Percentiles rank a stretch among this genome's conserved stretches.
Evolutionary conservation across 2,797 vertebrate species (phyloP).

Genomic region (Peromyscus attwateri): DNA sequence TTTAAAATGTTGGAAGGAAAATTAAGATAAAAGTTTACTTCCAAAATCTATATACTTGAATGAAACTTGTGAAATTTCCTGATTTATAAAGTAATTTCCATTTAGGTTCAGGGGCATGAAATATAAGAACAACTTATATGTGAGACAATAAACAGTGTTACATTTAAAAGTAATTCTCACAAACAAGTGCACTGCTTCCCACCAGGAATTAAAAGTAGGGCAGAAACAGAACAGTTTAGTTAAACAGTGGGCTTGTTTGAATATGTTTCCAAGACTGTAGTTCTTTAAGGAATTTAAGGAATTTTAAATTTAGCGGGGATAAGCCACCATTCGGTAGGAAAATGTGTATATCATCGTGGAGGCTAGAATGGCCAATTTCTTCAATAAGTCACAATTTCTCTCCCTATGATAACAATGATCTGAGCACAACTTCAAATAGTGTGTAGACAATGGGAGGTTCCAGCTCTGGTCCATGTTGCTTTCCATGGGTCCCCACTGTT

Average conservation of each 20-base stretch:
- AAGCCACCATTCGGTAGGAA: not conserved
- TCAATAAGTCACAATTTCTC: not conserved
- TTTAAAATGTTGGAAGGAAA: constrained; percentile 14
- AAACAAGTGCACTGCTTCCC: not conserved
- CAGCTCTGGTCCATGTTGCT: no score
- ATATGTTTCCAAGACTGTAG: not conserved
- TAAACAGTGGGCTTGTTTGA: not conserved
- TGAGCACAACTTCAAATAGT: not conserved
- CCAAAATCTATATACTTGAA: not conserved
- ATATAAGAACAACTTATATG: not conserved
- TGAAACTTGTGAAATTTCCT: constrained; percentile 5
- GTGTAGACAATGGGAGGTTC: not conserved
- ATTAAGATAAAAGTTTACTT: constrained; percentile 18
- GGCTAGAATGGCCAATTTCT: not conserved
- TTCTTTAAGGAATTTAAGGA: not conserved
- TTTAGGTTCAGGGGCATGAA: constrained; percentile 5
- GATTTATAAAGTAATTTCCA: not conserved
- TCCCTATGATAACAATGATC: not conserved
- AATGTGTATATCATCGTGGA: not conserved
- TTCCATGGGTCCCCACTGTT: not conserved
- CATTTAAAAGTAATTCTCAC: constrained; percentile 12
- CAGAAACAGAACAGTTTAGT: not conserved
- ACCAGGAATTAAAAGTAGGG: constrained; percentile 51
- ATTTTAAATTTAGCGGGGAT: not conserved
- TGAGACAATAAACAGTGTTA: not conserved